Conservation (phyloP, 2,888 invertebrate genomes). For the Odontomyia ornata region DNA sequence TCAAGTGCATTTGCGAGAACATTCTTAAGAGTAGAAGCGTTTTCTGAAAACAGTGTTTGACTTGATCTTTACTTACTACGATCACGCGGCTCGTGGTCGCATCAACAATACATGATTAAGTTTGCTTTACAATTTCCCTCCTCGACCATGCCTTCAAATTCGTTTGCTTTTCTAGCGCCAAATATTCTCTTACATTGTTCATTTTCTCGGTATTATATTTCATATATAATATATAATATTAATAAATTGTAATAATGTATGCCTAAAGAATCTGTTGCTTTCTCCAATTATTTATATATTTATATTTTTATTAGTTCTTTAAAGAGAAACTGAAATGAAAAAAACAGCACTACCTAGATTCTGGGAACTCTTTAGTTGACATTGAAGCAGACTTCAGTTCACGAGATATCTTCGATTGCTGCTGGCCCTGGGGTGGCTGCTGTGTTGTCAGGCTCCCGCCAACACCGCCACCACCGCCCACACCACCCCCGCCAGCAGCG, state of each 20-base stretch:
- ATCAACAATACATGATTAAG: conserved; percentile 11
- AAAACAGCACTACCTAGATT: conserved; percentile 64
- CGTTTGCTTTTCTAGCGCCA: conserved; percentile 8
- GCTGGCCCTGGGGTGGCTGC: conserved; percentile 54
- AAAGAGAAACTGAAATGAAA: conserved; percentile 44
- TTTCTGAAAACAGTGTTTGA: conserved; percentile 7
- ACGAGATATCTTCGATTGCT: conserved; percentile 59
- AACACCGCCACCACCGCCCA: conserved; percentile 54
- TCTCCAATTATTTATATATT: conserved; percentile 42
- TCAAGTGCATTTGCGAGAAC: conserved; percentile 17
- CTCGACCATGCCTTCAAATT: background rate
- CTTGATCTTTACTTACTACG: background rate
- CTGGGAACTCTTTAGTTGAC: conserved; percentile 64
- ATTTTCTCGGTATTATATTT: conserved; percentile 35
- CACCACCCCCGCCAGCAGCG: conserved; percentile 53
- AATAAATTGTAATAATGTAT: conserved; percentile 44
- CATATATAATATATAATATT: conserved; percentile 40
- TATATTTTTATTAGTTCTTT: conserved; percentile 36
- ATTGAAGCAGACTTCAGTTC: conserved; percentile 55
- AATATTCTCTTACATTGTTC: conserved; percentile 36
- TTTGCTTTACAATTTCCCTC: background rate
- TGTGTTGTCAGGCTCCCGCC: conserved; percentile 48
- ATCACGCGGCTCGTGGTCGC: background rate
- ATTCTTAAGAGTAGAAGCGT: conserved; percentile 22
- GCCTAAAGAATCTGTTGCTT: conserved; percentile 42